phyloP scores from a whole-genome alignment of 2,113 vertebrate species.

The Peromyscus polionotus region DNA sequence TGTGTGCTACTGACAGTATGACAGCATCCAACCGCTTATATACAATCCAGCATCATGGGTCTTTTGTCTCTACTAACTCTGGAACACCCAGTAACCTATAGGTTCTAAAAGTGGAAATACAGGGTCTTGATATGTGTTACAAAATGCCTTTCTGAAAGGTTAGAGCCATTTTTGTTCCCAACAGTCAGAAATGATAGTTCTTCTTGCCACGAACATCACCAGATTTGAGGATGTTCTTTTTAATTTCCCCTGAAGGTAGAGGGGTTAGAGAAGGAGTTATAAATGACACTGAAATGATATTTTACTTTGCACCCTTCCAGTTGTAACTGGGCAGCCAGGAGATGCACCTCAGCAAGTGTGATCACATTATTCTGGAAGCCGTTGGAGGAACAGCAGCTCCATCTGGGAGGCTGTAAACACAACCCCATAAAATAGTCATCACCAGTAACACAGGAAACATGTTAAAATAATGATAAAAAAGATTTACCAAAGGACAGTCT shows the following conservation, averaged over 20 bases:
- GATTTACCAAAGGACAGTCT: constrained; percentile 47
- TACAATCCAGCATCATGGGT: neutral
- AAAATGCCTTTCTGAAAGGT: neutral
- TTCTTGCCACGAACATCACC: neutral
- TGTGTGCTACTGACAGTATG: neutral
- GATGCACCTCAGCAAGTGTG: constrained; percentile 50
- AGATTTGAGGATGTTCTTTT: neutral
- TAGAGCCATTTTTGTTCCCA: neutral
- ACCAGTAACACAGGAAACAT: constrained; percentile 61
- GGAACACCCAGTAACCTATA: neutral
- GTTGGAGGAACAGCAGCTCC: constrained; percentile 4
- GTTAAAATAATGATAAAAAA: constrained; percentile 50
- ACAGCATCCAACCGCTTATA: neutral
- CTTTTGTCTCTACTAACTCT: neutral
- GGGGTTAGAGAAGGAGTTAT: neutral
- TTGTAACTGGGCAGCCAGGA: constrained; percentile 37
- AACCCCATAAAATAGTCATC: neutral
- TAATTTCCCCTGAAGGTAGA: neutral
- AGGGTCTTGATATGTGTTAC: neutral
- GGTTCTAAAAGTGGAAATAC: neutral
- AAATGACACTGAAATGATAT: neutral
- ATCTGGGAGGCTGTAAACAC: neutral
- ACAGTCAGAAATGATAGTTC: neutral
- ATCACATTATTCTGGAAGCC: constrained; percentile 10
- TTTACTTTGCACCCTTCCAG: constrained; percentile 3